Percentiles rank a stretch among this genome's conserved stretches.
These are phyloP conservation scores for Amblyjoppa fuscipennis DNA, from an alignment of 2,888 invertebrate genomes.

Conservation along the genomic window DNA sequence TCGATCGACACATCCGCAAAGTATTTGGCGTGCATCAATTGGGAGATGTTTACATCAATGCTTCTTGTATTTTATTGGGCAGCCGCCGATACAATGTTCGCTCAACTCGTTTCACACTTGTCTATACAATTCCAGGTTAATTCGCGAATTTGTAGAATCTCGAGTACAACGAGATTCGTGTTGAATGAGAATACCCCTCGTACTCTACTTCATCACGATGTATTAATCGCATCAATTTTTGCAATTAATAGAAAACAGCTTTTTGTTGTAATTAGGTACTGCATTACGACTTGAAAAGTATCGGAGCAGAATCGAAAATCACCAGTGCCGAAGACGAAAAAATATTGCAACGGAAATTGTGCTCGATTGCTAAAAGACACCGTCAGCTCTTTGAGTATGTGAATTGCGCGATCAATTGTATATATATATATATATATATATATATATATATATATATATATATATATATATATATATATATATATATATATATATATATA, in stretches of 20 bases:
- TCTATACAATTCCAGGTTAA: constrained; percentile 48
- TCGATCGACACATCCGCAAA: constrained; percentile 28
- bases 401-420: background rate
- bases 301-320: background rate
- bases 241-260: too few relatives aligned
- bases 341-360: constrained; percentile 11
- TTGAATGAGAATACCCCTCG: background rate
- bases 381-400: background rate
- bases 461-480: background rate
- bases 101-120: constrained; percentile 42
- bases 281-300: constrained; percentile 11
- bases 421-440: background rate
- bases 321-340: background rate
- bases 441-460: background rate
- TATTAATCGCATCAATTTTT: too few relatives aligned
- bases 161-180: background rate
- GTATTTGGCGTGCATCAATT: constrained; percentile 38
- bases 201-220: too few relatives aligned
- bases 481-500: background rate
- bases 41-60: constrained; percentile 20
- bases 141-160: background rate
- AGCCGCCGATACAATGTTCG: constrained; percentile 45
- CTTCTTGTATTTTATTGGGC: constrained; percentile 22
- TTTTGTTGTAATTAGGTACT: constrained; percentile 1
- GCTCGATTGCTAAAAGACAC: constrained; percentile 26